Conservation (phyloP, 2,113 vertebrate genomes). For the Saguinus midas region DNA sequence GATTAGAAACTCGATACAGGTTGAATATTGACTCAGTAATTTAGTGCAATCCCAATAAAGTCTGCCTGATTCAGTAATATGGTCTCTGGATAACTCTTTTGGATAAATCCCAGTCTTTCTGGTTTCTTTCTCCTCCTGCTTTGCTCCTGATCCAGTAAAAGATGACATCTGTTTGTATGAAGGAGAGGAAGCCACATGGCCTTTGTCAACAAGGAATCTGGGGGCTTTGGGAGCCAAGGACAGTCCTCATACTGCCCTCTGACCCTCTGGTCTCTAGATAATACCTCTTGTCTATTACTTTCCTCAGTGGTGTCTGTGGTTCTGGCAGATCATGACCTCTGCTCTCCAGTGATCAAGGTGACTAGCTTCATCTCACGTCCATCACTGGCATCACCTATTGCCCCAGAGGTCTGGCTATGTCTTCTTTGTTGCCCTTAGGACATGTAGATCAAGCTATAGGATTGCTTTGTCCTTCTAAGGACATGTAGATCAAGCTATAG, state of each 20-base stretch:
- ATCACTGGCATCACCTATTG: neutral
- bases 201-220: neutral
- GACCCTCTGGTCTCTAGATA: neutral
- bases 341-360: neutral
- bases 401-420: neutral
- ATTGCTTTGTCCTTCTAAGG: neutral
- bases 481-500: neutral
- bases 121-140: neutral
- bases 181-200: neutral
- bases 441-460: neutral
- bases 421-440: neutral
- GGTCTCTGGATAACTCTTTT: constrained; percentile 15
- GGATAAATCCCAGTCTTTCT: constrained; percentile 6
- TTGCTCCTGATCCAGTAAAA: neutral
- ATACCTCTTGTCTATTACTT: neutral
- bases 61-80: constrained; percentile 29
- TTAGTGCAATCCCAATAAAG: constrained; percentile 21
- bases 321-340: neutral
- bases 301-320: neutral
- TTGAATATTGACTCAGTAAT: constrained; percentile 41
- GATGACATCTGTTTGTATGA: neutral
- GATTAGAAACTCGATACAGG: constrained; percentile 43
- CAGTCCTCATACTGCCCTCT: neutral
- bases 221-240: neutral
- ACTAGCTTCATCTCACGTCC: neutral